Conservation (phyloP, 2,797 vertebrate genomes). For the Alca torda region DNA sequence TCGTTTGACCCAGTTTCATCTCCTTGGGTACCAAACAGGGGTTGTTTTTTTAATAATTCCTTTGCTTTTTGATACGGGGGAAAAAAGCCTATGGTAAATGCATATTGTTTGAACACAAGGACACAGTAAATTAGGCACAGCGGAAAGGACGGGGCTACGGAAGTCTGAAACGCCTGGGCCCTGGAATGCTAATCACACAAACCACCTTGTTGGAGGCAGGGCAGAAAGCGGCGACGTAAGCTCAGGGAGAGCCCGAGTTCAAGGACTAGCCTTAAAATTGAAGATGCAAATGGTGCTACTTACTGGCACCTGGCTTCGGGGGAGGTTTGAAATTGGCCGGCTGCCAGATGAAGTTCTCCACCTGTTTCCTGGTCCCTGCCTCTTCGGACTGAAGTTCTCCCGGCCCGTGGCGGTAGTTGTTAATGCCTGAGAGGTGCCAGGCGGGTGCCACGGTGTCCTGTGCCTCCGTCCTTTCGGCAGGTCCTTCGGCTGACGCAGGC, state of each 20-base stretch:
- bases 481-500: background rate
- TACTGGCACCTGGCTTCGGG: rapidly evolving
- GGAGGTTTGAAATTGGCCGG: rapidly evolving
- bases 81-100: background rate
- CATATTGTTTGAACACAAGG: background rate
- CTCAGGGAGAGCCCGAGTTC: background rate
- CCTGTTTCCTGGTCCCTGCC: rapidly evolving
- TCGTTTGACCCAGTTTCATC: background rate
- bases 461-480: background rate
- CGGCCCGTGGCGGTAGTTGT: rapidly evolving
- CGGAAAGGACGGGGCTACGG: background rate
- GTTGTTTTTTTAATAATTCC: background rate
- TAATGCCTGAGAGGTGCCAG: rapidly evolving
- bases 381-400: background rate
- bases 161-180: too few species aligned
- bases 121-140: rapidly evolving
- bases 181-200: background rate
- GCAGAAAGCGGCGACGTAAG: background rate
- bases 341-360: background rate
- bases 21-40: background rate
- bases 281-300: rapidly evolving
- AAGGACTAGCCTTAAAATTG: background rate
- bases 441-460: background rate
- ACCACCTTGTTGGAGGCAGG: rapidly evolving
- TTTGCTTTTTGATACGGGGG: background rate